Percentiles rank a stretch among this genome's conserved stretches.
These are phyloP conservation scores for Cephus nigrinus DNA, from an alignment of 2,888 invertebrate species.

Conservation along the genomic window DNA sequence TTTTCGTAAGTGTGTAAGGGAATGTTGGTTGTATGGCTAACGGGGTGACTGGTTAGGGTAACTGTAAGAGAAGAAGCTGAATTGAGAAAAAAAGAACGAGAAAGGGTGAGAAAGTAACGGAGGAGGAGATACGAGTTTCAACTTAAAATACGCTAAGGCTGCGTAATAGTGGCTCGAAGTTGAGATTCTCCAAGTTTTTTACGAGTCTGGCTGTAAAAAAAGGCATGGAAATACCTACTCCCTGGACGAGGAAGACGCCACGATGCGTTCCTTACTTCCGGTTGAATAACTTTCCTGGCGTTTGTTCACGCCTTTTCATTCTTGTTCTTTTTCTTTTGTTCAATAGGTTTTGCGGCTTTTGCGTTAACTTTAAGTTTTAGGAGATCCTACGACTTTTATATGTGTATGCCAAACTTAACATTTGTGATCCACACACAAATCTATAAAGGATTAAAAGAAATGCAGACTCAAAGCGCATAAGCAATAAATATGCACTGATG, in stretches of 20 bases:
- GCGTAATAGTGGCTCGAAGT: slow-evolving; percentile 14
- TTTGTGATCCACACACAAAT: too few species aligned
- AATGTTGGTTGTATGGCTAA: background rate
- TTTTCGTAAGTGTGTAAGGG: background rate
- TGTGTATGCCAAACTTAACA: too few species aligned
- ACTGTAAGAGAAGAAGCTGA: too few species aligned
- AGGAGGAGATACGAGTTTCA: slow-evolving; percentile 11
- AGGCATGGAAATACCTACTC: too few species aligned
- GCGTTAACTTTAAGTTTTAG: too few species aligned
- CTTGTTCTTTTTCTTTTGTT: too few species aligned
- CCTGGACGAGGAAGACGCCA: background rate
- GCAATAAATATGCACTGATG: too few species aligned
- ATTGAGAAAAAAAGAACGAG: background rate
- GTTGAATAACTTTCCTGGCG: background rate
- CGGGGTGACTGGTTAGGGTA: background rate
- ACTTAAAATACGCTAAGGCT: slow-evolving; percentile 16
- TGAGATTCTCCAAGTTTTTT: slow-evolving; percentile 17
- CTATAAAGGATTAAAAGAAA: too few species aligned
- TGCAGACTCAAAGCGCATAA: too few species aligned
- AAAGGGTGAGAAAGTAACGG: background rate
- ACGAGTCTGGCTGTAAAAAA: slow-evolving; percentile 12
- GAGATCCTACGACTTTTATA: too few species aligned
- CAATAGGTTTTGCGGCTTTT: too few species aligned
- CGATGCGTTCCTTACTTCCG: slow-evolving; percentile 4
- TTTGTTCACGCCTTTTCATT: too few species aligned